Base-by-base conservation (phyloP, 1,140 invertebrate genomes). In the Gryon sp. region DNA sequence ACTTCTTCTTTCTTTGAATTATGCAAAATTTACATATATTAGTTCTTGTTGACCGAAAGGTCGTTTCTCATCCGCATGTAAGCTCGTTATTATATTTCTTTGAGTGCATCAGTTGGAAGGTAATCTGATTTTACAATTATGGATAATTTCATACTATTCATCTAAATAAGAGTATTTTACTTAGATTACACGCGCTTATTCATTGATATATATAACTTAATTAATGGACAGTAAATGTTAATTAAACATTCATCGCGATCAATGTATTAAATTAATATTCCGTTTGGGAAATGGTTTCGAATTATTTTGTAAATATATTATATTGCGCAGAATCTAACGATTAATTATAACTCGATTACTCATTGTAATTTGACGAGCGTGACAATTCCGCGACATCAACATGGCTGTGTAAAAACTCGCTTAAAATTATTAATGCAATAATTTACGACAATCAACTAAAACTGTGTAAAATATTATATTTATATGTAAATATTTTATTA, bases 41-140 rank as follows among this genome's bases (percentile, higher is more conserved):
- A 62, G 68, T 72, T 20, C 50, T 72, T 62, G 38, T 28, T 19
- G 30, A 62, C 45, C 43, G 57, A 65, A 45, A 59, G 59, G 41
- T 65, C 50, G 59, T 65, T 34, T 41, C 57, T 68, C 62, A 68
- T 62, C 62, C 62, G 6, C 34, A 22, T 22, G 22, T 40, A 68
- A 55, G 46, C 55, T 75, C 46, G 53, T 75, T 75, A 75, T 66
- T 66, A 75, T 45, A 22, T 36, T 66, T 60, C 60, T 60, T 66
- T 40, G 53, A 66, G 32, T n/a, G 18, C 46, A 59, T 66, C 48
- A 62, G 66, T 75, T 46, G 20, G 26, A 30, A 62, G 62, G 53
- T 22, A 62, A 75, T 46, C 45, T 53, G 19, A 12, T 53, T 50
- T 60, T 68, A 68, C 62, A 75, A 75, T 75, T 68, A 62, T 48